These are phyloP conservation scores for Ispidina picta DNA, from an alignment of 2,797 vertebrate genomes.

Conservation along the genomic window DNA sequence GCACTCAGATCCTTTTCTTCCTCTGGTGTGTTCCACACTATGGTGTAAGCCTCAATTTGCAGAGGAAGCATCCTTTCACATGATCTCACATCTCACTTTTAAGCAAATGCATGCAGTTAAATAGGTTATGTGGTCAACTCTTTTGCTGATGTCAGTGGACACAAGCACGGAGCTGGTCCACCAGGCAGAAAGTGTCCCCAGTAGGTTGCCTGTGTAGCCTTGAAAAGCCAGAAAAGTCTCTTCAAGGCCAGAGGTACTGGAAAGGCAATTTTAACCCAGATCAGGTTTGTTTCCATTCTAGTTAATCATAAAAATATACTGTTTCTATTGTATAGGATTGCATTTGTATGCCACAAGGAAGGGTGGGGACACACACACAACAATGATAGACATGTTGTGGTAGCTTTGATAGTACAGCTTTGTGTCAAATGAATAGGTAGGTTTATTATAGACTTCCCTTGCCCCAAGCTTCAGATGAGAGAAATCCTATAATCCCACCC, in stretches of 20 bases:
- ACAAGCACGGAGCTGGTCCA: not conserved
- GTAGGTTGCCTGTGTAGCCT: not conserved
- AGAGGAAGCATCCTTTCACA: not conserved
- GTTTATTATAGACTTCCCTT: slow-evolving; percentile 75
- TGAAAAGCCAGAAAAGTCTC: not conserved
- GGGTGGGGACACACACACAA: not conserved
- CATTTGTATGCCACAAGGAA: not conserved
- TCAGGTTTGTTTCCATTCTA: not conserved
- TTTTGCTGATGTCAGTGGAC: not conserved
- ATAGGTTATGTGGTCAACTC: not conserved
- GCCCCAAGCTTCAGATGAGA: slow-evolving; percentile 76
- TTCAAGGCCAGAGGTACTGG: not conserved
- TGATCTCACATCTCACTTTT: not conserved
- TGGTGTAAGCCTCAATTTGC: not conserved
- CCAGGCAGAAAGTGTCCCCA: not conserved
- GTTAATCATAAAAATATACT: not conserved
- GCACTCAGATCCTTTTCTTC: not conserved
- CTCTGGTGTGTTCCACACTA: fast-evolving
- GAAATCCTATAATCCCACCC: slow-evolving; percentile 81
- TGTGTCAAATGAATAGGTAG: slow-evolving; percentile 75
- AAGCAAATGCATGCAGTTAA: not conserved
- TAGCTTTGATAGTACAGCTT: slow-evolving; percentile 68
- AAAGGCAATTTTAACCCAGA: not conserved
- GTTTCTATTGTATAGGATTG: not conserved
- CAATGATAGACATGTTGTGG: not conserved